Evolutionary conservation across 2,113 vertebrate species (phyloP), one percentile per base, ranked within the genome.

Genomic region (Odocoileus hemionus): DNA sequence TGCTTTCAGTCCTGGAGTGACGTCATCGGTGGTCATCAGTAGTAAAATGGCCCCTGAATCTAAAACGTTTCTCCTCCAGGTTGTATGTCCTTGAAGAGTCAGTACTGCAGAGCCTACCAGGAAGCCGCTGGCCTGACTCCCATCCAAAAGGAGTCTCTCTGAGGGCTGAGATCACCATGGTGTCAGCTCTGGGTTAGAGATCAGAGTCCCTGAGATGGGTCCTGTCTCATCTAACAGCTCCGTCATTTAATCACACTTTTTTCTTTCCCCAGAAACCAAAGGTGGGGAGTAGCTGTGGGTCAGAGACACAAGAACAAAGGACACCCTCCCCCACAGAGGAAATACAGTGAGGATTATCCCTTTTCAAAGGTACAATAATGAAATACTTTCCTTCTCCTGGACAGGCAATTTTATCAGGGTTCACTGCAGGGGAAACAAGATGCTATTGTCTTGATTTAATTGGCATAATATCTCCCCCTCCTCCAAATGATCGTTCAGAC

Each of bases 361-460:
- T 94, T 95, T 95, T 98, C 96, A 98, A 97, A 98, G 97, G 97
- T 86, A 45, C 94, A 93, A 87, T 92, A 98, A 93, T 97, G 98
- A 97, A 97, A 97, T 97, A 92, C 89, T 96, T 97, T 96, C 85
- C 97, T 97, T 96, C 96, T 85, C 91, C 91, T 86, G 88, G 88
- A 93, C 95, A 91, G 95, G 85, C 96, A 97, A 93, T 94, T 98
- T 98, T 94, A 95, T 96, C 97, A 97, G 95, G 93, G 94, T 95
- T 97, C 91, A 61, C 78, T 74, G 88, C 91, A 61, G 89, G 85
- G 94, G 95, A 86, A 98, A 98, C 97, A 97, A 97, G 60, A 97
- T 96, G 89, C 93, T 87, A 97, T 97, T 98, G 97, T 98, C 93
- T 97, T 88, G 67, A 97, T 89, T 96, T 97, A 96, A 98, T 97